Conservation (phyloP, 1,140 invertebrate species). For the Lasaia peninsularis region DNA sequence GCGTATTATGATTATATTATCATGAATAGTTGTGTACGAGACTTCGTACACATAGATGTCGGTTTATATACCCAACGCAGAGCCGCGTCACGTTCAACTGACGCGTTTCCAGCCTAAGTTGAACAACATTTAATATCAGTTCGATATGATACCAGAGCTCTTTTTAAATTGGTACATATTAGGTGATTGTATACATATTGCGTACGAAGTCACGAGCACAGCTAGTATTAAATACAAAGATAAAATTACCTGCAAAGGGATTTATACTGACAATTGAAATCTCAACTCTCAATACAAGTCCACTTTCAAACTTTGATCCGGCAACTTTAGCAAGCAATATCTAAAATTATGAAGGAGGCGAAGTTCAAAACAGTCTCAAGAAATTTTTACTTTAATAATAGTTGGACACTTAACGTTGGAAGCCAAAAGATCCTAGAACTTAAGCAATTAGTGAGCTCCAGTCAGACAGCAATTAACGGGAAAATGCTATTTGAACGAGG, state of each 20-base stretch:
- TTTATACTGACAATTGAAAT: constrained; percentile 5
- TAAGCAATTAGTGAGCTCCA: constrained; percentile 72
- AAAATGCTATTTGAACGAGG: constrained; percentile 67
- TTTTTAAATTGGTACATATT: no score
- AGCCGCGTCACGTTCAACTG: no score
- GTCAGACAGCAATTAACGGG: constrained; percentile 72
- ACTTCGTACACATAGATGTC: no score
- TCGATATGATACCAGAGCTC: no score
- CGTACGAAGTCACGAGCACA: no score
- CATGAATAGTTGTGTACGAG: no score
- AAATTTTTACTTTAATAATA: constrained; percentile 68
- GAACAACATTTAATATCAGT: no score
- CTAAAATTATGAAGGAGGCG: constrained; percentile 52
- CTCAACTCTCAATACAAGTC: neutral
- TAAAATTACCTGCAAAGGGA: neutral
- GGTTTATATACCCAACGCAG: neutral
- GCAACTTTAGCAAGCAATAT: constrained; percentile 20
- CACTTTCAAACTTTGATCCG: neutral
- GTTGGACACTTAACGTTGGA: constrained; percentile 58
- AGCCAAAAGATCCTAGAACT: constrained; percentile 67
- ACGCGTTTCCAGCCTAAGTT: no score
- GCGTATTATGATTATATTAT: no score
- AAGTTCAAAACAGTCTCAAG: constrained; percentile 64
- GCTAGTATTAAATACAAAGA: no score
- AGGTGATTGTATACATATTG: no score